These are phyloP conservation scores for Mythimna loreyi DNA, from an alignment of 2,888 invertebrate genomes.

Conservation along the genomic window DNA sequence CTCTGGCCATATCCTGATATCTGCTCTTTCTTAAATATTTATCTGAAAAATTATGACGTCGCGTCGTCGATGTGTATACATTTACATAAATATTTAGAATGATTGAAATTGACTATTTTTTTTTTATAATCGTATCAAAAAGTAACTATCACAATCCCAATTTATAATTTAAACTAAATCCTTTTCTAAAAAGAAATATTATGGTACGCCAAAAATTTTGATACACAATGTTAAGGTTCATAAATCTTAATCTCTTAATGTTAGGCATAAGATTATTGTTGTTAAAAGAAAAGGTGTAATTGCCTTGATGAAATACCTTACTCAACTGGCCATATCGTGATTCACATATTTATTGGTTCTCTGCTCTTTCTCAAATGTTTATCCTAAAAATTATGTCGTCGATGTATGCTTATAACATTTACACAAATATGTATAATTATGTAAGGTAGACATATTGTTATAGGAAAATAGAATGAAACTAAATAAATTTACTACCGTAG, in stretches of 20 bases:
- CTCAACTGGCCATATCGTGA: slow-evolving; percentile 6
- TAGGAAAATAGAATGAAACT: slow-evolving; percentile 19
- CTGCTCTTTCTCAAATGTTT: slow-evolving; percentile 36
- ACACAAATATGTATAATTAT: slow-evolving; percentile 4
- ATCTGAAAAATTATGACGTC: slow-evolving; percentile 8
- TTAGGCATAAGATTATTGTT: not conserved
- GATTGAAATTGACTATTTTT: not conserved
- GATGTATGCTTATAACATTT: slow-evolving; percentile 16
- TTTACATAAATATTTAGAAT: not conserved
- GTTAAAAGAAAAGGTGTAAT: slow-evolving; percentile 14
- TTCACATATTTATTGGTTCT: slow-evolving; percentile 11
- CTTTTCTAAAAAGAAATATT: too few species aligned
- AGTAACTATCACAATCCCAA: too few species aligned
- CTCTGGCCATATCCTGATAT: not conserved
- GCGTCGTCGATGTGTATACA: slow-evolving; percentile 17
- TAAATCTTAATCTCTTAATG: too few species aligned
- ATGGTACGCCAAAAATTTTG: too few species aligned
- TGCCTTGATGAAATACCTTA: not conserved
- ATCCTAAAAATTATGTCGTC: slow-evolving; percentile 28
- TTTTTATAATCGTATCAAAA: too few species aligned
- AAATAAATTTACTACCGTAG: not conserved
- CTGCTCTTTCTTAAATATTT: not conserved
- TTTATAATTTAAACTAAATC: too few species aligned
- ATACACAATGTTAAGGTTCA: too few species aligned
- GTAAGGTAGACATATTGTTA: not conserved